Evolutionary conservation across 2,113 vertebrate species (phyloP).

Genomic region (Ahaetulla prasina): DNA sequence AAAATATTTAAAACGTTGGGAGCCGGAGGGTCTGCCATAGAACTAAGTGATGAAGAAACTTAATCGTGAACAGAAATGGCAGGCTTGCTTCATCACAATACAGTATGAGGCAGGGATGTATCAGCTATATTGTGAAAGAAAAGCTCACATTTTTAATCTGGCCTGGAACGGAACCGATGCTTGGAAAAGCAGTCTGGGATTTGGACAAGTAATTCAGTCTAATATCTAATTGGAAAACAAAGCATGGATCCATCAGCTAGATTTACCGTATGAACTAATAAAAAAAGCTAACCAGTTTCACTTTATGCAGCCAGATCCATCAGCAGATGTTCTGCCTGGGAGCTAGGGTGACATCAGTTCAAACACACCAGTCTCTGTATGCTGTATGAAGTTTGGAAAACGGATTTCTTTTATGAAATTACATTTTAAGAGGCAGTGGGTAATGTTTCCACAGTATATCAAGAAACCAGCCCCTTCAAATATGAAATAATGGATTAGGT

Average conservation of each 20-base stretch:
- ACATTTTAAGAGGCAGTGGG: neutral
- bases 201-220: neutral
- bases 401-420: slow-evolving; percentile 24
- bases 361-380: neutral
- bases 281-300: neutral
- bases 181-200: neutral
- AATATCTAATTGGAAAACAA: slow-evolving; percentile 3
- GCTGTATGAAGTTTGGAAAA: slow-evolving; percentile 1
- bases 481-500: neutral
- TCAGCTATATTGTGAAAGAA: too few relatives aligned
- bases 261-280: slow-evolving; percentile 4
- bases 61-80: neutral
- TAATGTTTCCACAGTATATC: neutral
- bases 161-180: neutral
- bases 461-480: neutral
- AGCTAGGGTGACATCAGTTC: slow-evolving; percentile 13
- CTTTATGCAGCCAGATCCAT: neutral
- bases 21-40: neutral
- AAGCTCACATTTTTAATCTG: neutral
- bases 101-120: neutral
- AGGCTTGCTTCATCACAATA: neutral
- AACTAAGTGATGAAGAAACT: neutral
- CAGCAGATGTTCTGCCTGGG: slow-evolving; percentile 6
- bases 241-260: neutral
- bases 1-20: neutral